Percentiles rank a stretch among this genome's conserved stretches.
phyloP scores from a whole-genome alignment of 2,888 invertebrate genomes.

The Meiosimyza decipiens region DNA sequence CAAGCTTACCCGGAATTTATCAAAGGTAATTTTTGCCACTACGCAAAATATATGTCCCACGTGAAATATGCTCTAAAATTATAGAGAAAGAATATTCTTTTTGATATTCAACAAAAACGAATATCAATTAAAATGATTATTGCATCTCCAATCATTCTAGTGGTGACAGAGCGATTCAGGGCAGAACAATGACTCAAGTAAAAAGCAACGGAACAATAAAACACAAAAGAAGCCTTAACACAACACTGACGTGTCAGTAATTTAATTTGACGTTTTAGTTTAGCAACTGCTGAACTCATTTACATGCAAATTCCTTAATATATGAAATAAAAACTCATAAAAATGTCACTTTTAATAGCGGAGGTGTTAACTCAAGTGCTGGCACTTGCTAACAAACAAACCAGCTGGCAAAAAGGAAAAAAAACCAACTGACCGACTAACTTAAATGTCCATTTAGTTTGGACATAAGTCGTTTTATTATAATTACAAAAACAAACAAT shows the following conservation, averaged over 20 bases:
- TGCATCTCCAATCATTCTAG: neutral
- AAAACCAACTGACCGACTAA: neutral
- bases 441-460: no score
- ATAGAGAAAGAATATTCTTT: no score
- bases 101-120: no score
- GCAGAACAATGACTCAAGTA: neutral
- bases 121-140: no score
- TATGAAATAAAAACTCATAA: constrained; percentile 33
- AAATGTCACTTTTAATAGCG: constrained; percentile 40
- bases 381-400: no score
- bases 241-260: constrained; percentile 45
- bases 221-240: constrained; percentile 14
- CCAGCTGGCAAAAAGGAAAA: neutral
- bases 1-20: no score
- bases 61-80: no score
- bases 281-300: constrained; percentile 29
- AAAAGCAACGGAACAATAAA: neutral
- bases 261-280: constrained; percentile 48
- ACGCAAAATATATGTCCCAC: no score
- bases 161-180: neutral
- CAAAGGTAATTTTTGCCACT: no score
- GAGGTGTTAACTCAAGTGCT: neutral
- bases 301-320: constrained; percentile 35
- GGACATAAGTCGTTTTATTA: no score
- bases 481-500: no score